Percentiles rank a stretch among this genome's conserved stretches.
Evolutionary conservation across 2,113 vertebrate species (phyloP).

Genomic region (Apaloderma vittatum): DNA sequence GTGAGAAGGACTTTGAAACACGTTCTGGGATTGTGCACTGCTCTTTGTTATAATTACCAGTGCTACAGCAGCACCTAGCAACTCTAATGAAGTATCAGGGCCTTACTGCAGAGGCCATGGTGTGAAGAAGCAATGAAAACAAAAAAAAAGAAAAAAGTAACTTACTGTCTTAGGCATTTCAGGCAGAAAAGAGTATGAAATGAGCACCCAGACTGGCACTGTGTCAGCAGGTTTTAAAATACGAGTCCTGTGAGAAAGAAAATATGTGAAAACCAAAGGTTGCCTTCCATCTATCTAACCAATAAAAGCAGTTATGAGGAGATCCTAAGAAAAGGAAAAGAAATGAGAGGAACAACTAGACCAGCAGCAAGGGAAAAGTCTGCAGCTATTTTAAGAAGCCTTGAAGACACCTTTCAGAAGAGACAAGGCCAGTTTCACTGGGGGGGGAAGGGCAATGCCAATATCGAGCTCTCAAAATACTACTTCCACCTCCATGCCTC

Average conservation of each 20-base stretch:
- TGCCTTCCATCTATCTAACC: background rate
- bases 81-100: background rate
- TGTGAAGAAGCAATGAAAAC: background rate
- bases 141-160: background rate
- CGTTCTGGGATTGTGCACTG: background rate
- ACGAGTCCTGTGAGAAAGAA: background rate
- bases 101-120: background rate
- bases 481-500: slow-evolving; percentile 6
- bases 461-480: background rate
- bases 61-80: slow-evolving; percentile 8
- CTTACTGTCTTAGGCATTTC: background rate
- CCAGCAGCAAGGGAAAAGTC: background rate
- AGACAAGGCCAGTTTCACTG: background rate
- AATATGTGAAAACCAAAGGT: background rate
- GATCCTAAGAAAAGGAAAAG: background rate
- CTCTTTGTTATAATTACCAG: background rate
- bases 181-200: background rate
- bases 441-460: background rate
- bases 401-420: background rate
- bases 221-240: slow-evolving; percentile 20
- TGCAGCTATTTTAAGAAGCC: slow-evolving; percentile 2
- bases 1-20: background rate
- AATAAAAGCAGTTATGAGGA: background rate
- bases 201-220: background rate
- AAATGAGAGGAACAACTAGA: background rate